Evolutionary conservation across 2,888 invertebrate genomes (phyloP), one percentile per base, ranked within the genome.

Genomic region (Myopa tessellatipennis): DNA sequence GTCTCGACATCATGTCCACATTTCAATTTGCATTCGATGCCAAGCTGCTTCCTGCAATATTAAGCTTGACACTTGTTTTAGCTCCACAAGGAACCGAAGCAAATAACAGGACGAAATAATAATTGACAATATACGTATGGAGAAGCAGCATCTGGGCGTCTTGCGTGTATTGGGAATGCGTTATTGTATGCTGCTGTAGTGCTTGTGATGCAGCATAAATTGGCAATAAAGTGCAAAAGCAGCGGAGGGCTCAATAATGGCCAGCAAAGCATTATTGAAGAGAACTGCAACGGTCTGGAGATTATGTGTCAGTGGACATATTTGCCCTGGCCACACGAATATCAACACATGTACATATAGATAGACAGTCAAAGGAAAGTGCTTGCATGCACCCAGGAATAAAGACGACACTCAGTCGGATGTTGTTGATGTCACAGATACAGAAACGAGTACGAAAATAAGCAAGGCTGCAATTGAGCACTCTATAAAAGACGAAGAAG

Each of bases 161-260:
- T 26, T n/a, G n/a, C 18, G 74, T 65, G 55, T 71, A 61, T 14
- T 55, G 26, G 16, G 16, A 50, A 36, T 71, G 55, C 36, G 71
- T 38, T n/a, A 10, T 8, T 10, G 67, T 55, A 8, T 36, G 45
- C 68, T 40, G 40, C 6, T 68, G 45, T 12, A 40, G 45, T 65
- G 77, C 14, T 8, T 69, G 34, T 50, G 58, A 63, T 38, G 61
- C 63, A 45, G 60, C 26, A 40, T n/a, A 60, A 70, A 73, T 60
- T 73, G 60, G 73, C 73, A 73, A 73, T 73, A 73, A 73, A 73
- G 61, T 45, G 61, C 61, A 45, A 40, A 61, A 73, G 61, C 60
- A 16, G 58, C n/a, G 70, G 52, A 52, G 34, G 14, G 14, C 34
- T 26, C 50, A 12, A 38, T 26, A 55, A 12, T 55, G 26, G 6